phyloP scores from a whole-genome alignment of 2,797 vertebrate species.

The Eutrigla gurnardus region DNA sequence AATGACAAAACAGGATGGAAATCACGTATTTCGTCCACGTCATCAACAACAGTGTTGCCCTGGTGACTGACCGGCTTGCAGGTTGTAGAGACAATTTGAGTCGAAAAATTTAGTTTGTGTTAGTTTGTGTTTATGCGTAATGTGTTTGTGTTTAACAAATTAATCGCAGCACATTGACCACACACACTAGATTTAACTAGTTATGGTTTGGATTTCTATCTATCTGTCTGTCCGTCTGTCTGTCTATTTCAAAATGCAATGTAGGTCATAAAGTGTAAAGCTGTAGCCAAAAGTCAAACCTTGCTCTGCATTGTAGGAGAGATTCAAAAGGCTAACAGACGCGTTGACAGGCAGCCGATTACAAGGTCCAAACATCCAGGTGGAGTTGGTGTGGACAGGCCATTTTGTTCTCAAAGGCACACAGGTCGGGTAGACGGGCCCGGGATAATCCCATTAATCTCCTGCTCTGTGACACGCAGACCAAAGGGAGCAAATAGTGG shows the following conservation, averaged over 20 bases:
- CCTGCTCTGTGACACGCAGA: slow-evolving; percentile 50
- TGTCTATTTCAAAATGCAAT: slow-evolving; percentile 1
- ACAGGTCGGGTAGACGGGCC: slow-evolving; percentile 11
- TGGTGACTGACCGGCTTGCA: too few relatives aligned
- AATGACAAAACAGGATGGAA: too few relatives aligned
- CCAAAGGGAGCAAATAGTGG: slow-evolving; percentile 51
- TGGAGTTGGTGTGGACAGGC: slow-evolving; percentile 52
- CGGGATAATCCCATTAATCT: slow-evolving; percentile 62
- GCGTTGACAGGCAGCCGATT: slow-evolving; percentile 41
- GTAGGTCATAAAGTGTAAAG: background rate
- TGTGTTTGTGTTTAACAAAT: too few relatives aligned
- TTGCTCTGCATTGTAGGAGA: slow-evolving; percentile 5
- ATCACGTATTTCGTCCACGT: too few relatives aligned
- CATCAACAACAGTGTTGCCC: too few relatives aligned
- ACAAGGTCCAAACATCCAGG: slow-evolving; percentile 44
- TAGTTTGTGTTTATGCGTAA: too few relatives aligned
- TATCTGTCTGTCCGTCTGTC: background rate
- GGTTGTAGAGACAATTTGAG: too few relatives aligned
- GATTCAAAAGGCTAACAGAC: slow-evolving; percentile 24
- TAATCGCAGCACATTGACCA: too few relatives aligned
- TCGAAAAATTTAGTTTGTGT: too few relatives aligned
- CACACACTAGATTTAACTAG: background rate
- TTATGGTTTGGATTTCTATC: background rate
- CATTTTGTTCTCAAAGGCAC: slow-evolving; percentile 44
- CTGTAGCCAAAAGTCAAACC: slow-evolving; percentile 6